Evolutionary conservation across 2,888 invertebrate genomes (phyloP).

Genomic region (Pyrgus malvae): DNA sequence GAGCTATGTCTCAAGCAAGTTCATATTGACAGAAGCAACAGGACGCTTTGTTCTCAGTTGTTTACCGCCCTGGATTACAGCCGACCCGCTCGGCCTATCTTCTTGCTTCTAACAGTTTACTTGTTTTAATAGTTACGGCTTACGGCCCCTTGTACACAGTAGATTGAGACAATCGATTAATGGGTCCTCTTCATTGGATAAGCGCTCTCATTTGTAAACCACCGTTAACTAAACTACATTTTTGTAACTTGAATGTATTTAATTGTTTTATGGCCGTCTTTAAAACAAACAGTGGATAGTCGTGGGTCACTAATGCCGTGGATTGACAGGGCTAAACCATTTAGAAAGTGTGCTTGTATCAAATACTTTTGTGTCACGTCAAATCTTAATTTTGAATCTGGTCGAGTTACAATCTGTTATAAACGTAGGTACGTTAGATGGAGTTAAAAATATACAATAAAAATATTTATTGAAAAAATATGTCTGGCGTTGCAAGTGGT

Average conservation of each 20-base stretch:
- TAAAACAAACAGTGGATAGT: neutral
- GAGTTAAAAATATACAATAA: neutral
- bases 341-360: neutral
- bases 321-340: neutral
- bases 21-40: constrained; percentile 11
- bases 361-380: no score
- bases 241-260: constrained; percentile 3
- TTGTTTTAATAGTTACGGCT: neutral
- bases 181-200: neutral
- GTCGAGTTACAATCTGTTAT: no score
- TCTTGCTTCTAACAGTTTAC: neutral
- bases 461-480: neutral
- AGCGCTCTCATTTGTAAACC: constrained; percentile 5
- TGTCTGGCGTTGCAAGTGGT: neutral
- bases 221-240: constrained; percentile 4
- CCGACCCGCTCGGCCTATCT: constrained; percentile 1
- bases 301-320: neutral
- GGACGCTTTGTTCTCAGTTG: constrained; percentile 9
- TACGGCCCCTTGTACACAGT: neutral
- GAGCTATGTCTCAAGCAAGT: neutral
- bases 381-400: no score
- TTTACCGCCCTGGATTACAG: neutral
- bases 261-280: neutral
- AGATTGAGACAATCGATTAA: constrained; percentile 2
- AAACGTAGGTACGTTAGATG: no score